Base-by-base conservation (phyloP, 2,797 vertebrate genomes). In the Gymnopithys bicolor region DNA sequence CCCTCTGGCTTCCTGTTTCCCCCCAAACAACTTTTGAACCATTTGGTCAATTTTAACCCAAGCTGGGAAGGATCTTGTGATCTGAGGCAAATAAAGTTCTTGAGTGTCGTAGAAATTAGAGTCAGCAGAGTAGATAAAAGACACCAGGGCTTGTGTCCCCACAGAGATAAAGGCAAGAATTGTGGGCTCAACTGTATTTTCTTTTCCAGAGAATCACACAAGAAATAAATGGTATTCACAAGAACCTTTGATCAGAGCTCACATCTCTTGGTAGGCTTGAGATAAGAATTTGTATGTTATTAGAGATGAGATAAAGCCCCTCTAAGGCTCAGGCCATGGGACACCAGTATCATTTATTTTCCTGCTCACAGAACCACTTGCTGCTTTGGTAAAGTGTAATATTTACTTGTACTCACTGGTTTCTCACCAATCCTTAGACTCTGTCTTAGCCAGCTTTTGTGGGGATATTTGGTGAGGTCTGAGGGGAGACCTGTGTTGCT, bases 1-100 rank as follows among this genome's bases (percentile, higher is more conserved):
- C 16, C 33, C 93, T 83, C 87, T 94, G 73, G 53, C 19, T 95
- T 96, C 96, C 91, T 94, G 84, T 85, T 95, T 90, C 48, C 43
- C 89, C 89, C 86, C 63, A 87, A 62, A 90, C 81, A 93, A 76
- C 86, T 94, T 92, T 70, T 85, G 82, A 95, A 93, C 53, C 22
- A 43, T 89, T 91, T 59, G 64, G 91, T 91, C 79, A 48, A 49
- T n/a, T 83, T 80, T 64, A 80, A 91, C 46, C n/a, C 60, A 66
- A 77, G n/a, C 64, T 77, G 81, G 45, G 75, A 59, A 75, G 37
- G 64, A 35, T 80, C 39, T 85, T 13, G 11, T 64, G 68, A 56
- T 77, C 68, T 53, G 53, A 35, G 49, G 76, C 49, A 92, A 94
- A 89, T 80, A 83, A 89, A 94, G 33, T 64, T 87, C 45, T 82